Percentiles rank a stretch among this genome's conserved stretches.
Conservation (phyloP, 2,888 invertebrate genomes). For the Cataglyphis rosenhaueri region DNA sequence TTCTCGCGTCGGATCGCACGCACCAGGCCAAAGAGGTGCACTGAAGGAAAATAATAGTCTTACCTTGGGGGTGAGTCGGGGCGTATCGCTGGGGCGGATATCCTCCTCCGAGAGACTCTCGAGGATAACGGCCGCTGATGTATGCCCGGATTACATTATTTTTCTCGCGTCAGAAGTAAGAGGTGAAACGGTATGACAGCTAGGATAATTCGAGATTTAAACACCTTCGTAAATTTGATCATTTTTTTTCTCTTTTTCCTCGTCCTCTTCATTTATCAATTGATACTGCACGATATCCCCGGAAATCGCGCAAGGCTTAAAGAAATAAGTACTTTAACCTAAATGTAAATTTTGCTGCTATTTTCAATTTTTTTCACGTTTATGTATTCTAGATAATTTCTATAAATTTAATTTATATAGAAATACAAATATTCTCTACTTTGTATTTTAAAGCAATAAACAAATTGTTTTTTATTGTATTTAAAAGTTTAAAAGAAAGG, state of each 20-base stretch:
- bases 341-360: background rate
- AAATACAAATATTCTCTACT: background rate
- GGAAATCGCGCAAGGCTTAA: background rate
- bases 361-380: background rate
- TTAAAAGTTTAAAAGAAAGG: background rate
- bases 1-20: constrained; percentile 34
- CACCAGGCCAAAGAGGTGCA: background rate
- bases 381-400: background rate
- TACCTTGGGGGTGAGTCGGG: constrained; percentile 30
- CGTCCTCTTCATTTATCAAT: background rate
- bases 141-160: constrained; percentile 49
- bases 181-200: constrained; percentile 3
- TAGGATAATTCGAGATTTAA: constrained; percentile 33
- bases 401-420: background rate
- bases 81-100: constrained; percentile 30
- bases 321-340: background rate
- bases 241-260: background rate
- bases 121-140: constrained; percentile 40
- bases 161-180: constrained; percentile 18
- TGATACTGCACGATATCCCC: background rate
- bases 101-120: constrained; percentile 31
- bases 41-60: constrained; percentile 46
- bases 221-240: background rate
- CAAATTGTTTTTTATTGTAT: background rate
- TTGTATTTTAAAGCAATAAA: background rate